Conservation (phyloP, 2,797 vertebrate species). For the Denticeps clupeoides region DNA sequence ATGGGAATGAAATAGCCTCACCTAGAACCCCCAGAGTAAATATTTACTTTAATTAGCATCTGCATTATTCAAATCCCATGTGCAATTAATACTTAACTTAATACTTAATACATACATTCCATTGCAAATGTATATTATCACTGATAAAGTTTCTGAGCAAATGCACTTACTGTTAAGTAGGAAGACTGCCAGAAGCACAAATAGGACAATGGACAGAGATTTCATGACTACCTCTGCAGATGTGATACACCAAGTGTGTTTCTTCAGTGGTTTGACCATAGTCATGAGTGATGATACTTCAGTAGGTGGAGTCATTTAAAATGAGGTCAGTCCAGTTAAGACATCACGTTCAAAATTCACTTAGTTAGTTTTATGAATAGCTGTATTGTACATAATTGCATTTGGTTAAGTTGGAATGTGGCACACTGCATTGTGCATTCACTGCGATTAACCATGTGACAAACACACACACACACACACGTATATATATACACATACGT, state of each 20-base stretch:
- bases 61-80: neutral
- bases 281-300: slow-evolving; percentile 21
- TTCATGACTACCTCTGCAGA: slow-evolving; percentile 41
- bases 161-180: slow-evolving; percentile 48
- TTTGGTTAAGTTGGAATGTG: slow-evolving; percentile 34
- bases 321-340: slow-evolving; percentile 32
- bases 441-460: too few species aligned
- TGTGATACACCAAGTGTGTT: slow-evolving; percentile 1
- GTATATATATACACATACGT: too few species aligned
- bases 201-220: slow-evolving; percentile 32
- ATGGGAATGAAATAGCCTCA: slow-evolving; percentile 53
- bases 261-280: slow-evolving; percentile 26
- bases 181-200: slow-evolving; percentile 44
- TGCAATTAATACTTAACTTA: neutral
- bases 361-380: slow-evolving; percentile 30
- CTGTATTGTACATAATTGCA: slow-evolving; percentile 44
- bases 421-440: slow-evolving; percentile 19
- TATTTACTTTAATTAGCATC: neutral
- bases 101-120: neutral
- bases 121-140: neutral
- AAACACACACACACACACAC: too few species aligned
- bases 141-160: neutral
- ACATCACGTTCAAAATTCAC: slow-evolving; percentile 35
- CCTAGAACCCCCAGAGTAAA: too few species aligned
- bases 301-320: slow-evolving; percentile 46